phyloP scores from a whole-genome alignment of 1,140 invertebrate species.

The Pseudomyrmex flavicornis region DNA sequence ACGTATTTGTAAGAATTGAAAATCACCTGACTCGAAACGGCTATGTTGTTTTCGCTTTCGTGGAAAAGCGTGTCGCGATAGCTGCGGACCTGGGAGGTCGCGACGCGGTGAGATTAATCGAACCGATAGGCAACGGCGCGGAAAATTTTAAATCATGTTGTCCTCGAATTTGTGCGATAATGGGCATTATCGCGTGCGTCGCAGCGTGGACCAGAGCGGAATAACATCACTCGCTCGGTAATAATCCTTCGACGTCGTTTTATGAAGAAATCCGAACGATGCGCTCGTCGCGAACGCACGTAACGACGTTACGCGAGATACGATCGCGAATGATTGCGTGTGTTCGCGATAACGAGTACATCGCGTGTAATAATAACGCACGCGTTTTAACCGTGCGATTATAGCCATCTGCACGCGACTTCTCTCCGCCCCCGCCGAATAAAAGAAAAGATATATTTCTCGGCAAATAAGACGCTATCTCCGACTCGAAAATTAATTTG shows the following conservation, averaged over 20 bases:
- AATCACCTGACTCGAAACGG: constrained; percentile 16
- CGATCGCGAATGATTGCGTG: constrained; percentile 30
- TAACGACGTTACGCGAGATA: constrained; percentile 54
- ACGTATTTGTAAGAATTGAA: background rate
- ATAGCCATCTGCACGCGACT: background rate
- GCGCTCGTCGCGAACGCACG: constrained; percentile 31
- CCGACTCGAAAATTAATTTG: constrained; percentile 11
- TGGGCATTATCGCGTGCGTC: constrained; percentile 33
- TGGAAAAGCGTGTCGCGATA: constrained; percentile 41
- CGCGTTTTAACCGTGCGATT: constrained; percentile 40
- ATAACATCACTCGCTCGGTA: background rate
- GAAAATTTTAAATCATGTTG: constrained; percentile 67
- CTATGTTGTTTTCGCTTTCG: constrained; percentile 15
- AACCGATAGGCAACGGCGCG: constrained; percentile 44
- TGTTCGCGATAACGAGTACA: constrained; percentile 44
- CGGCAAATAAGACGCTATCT: background rate
- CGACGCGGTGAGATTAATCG: constrained; percentile 58
- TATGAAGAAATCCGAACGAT: constrained; percentile 30
- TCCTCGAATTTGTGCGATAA: constrained; percentile 72
- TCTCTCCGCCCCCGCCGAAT: constrained; percentile 4
- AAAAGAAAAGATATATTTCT: background rate
- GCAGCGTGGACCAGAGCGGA: constrained; percentile 32
- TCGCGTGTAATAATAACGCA: constrained; percentile 28
- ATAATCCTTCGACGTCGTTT: constrained; percentile 44
- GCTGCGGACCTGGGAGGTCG: constrained; percentile 35